Conservation (phyloP, 2,888 invertebrate genomes). For the Drosophila antonietae region DNA sequence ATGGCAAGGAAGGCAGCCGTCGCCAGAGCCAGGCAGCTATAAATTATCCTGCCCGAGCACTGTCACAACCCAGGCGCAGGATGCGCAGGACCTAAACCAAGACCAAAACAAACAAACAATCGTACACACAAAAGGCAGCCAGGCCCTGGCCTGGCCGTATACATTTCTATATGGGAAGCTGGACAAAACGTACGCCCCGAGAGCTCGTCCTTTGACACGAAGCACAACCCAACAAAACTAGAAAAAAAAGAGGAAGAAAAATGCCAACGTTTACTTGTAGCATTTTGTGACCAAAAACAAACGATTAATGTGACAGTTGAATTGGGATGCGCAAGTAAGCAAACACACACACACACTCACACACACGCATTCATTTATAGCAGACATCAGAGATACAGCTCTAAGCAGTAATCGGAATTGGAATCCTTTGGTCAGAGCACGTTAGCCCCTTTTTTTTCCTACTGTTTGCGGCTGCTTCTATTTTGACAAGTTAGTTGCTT, state of each 20-base stretch:
- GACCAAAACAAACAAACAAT: slow-evolving; percentile 77
- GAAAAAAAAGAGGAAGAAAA: slow-evolving; percentile 41
- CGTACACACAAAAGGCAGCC: slow-evolving; percentile 19
- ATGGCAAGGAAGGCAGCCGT: slow-evolving; percentile 41
- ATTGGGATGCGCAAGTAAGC: slow-evolving; percentile 66
- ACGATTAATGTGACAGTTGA: slow-evolving; percentile 83
- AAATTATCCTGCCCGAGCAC: slow-evolving; percentile 66
- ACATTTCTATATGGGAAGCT: slow-evolving; percentile 35
- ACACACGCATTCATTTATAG: slow-evolving; percentile 34
- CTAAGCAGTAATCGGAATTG: slow-evolving; percentile 26
- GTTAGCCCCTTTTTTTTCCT: slow-evolving; percentile 15
- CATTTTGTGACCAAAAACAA: slow-evolving; percentile 78
- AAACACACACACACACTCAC: slow-evolving; percentile 24
- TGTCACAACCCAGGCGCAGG: slow-evolving; percentile 58
- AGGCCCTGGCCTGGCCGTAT: slow-evolving; percentile 30
- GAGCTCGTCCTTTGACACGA: slow-evolving; percentile 59
- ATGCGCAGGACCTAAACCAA: slow-evolving; percentile 35
- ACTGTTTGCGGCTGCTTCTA: slow-evolving; percentile 6
- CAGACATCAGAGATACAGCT: slow-evolving; percentile 1
- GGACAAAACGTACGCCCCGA: slow-evolving; percentile 50
- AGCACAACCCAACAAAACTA: slow-evolving; percentile 25
- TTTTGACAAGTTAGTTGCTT: slow-evolving; percentile 75
- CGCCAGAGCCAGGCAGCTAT: slow-evolving; percentile 50
- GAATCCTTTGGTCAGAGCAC: slow-evolving; percentile 25
- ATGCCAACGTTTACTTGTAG: slow-evolving; percentile 71